These are phyloP conservation scores for Diphyllodes magnificus DNA, from an alignment of 2,113 vertebrate species.

Conservation along the genomic window DNA sequence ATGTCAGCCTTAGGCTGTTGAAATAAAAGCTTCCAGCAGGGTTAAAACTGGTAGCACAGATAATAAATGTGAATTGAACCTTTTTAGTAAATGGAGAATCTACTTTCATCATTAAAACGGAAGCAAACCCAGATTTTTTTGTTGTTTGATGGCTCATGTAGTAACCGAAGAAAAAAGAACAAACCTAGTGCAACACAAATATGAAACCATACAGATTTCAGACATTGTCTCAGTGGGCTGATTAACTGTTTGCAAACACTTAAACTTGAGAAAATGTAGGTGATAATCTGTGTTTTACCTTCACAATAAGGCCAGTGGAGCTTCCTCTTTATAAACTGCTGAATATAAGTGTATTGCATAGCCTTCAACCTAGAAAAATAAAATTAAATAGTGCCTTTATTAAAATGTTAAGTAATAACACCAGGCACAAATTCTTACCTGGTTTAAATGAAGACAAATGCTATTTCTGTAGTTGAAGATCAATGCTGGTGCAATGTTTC, in stretches of 20 bases:
- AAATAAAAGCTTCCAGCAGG: neutral
- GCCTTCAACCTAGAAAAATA: neutral
- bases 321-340: neutral
- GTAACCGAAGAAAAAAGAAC: neutral
- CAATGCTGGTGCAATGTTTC: neutral
- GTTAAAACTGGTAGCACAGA: neutral
- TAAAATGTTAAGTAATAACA: neutral
- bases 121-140: neutral
- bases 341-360: neutral
- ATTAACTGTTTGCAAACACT: neutral
- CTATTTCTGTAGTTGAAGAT: neutral
- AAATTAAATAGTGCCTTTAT: neutral
- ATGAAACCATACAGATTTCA: neutral
- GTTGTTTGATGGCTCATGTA: neutral
- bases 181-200: neutral
- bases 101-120: neutral
- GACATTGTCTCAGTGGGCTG: neutral
- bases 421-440: neutral
- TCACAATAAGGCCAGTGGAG: neutral
- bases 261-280: neutral
- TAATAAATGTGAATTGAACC: neutral
- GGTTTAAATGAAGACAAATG: neutral
- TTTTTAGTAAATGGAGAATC: neutral
- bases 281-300: neutral
- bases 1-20: neutral